phyloP scores from a whole-genome alignment of 1,140 invertebrate genomes.

The Drosophila pallidifrons region DNA sequence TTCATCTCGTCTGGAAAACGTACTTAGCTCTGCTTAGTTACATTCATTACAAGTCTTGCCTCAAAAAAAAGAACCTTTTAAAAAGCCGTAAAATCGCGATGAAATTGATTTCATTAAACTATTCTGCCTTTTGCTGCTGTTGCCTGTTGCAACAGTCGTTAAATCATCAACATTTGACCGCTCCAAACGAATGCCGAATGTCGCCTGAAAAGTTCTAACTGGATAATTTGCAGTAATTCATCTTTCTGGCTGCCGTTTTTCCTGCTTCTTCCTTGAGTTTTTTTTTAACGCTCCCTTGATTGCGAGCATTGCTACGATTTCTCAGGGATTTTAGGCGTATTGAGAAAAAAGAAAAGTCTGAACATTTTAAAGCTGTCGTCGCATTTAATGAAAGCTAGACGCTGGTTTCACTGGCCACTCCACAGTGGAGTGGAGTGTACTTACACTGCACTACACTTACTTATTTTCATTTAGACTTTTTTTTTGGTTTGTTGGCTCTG shows the following conservation, averaged over 20 bases:
- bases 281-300: slow-evolving; percentile 65
- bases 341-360: not conserved
- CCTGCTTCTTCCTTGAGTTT: not conserved
- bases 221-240: slow-evolving; percentile 82
- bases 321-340: slow-evolving; percentile 14
- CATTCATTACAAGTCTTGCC: not conserved
- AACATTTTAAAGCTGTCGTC: slow-evolving; percentile 34
- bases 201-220: slow-evolving; percentile 59
- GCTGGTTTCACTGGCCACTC: not conserved
- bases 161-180: slow-evolving; percentile 24
- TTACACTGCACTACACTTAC: slow-evolving; percentile 62
- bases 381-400: slow-evolving; percentile 43
- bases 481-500: slow-evolving; percentile 15
- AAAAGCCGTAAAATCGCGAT: slow-evolving; percentile 22
- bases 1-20: not conserved
- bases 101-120: slow-evolving; percentile 28
- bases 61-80: not conserved
- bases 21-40: not conserved
- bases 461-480: slow-evolving; percentile 52
- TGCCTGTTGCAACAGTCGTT: slow-evolving; percentile 11
- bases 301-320: slow-evolving; percentile 76
- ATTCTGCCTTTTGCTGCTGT: not conserved
- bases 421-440: slow-evolving; percentile 37
- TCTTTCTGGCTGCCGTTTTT: slow-evolving; percentile 62
- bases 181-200: slow-evolving; percentile 8